A percentile compares a stretch with the other conserved stretches of the same genome.
These are phyloP conservation scores for Malurus alboscapulatus DNA, from an alignment of 2,113 vertebrate species.

Conservation along the genomic window DNA sequence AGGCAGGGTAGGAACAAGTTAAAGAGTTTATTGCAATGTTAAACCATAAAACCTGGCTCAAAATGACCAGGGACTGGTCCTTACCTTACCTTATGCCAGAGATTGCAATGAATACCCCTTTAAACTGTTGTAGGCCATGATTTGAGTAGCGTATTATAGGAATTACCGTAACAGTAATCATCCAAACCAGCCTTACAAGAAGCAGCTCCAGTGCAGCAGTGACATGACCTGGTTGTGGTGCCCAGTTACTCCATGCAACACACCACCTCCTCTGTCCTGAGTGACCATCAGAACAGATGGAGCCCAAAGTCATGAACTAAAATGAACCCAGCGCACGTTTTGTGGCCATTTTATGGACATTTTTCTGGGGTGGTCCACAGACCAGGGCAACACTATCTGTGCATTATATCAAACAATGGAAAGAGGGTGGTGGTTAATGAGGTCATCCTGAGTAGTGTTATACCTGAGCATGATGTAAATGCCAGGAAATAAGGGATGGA, in stretches of 20 bases:
- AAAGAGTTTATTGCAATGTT: not conserved
- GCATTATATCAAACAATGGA: not conserved
- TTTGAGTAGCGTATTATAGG: not conserved
- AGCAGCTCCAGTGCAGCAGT: not conserved
- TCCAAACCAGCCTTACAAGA: not conserved
- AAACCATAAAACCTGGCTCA: not conserved
- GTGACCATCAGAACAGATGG: not conserved
- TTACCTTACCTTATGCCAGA: not conserved
- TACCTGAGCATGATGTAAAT: not conserved
- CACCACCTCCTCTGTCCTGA: not conserved
- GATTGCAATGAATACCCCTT: not conserved
- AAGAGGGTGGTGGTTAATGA: not conserved
- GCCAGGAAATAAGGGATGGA: not conserved
- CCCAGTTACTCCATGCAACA: not conserved
- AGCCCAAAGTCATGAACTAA: not conserved
- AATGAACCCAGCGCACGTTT: no score
- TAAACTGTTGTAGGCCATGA: not conserved
- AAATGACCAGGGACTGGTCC: not conserved
- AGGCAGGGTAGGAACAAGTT: not conserved
- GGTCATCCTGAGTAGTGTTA: not conserved
- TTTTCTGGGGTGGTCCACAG: not conserved
- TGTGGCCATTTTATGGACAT: not conserved
- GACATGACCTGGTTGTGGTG: not conserved
- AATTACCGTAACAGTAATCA: not conserved
- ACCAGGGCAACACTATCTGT: not conserved